Evolutionary conservation across 2,797 vertebrate species (phyloP).

Genomic region (Pseudochromis fuscus): DNA sequence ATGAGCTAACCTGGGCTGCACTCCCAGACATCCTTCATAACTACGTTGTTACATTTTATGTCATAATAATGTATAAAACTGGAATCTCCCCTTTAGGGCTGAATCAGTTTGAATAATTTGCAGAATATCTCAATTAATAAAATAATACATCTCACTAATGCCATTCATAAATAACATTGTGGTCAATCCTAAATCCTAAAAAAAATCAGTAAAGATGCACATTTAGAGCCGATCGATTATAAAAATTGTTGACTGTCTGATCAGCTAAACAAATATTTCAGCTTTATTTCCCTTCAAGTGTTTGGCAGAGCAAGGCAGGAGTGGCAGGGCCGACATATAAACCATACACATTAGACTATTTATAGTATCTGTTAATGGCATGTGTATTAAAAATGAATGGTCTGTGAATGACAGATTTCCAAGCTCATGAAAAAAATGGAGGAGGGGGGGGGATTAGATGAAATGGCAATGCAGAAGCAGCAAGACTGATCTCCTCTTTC

Average conservation of each 20-base stretch:
- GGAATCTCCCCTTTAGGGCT: too few species aligned
- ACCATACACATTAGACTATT: conserved; percentile 35
- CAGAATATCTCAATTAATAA: too few species aligned
- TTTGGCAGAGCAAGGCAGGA: conserved; percentile 11
- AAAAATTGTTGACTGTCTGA: neutral
- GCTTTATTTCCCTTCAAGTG: neutral
- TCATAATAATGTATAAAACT: too few species aligned
- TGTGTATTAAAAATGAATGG: conserved; percentile 60
- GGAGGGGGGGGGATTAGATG: conserved; percentile 57
- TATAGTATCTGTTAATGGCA: conserved; percentile 55
- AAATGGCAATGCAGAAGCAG: conserved; percentile 52
- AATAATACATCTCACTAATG: too few species aligned
- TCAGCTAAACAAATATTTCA: neutral
- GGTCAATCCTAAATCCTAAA: too few species aligned
- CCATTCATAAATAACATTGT: too few species aligned
- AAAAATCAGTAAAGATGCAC: neutral
- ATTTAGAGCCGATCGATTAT: neutral
- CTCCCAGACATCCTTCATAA: too few species aligned
- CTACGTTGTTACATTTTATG: too few species aligned
- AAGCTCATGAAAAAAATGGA: conserved; percentile 48
- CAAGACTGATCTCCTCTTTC: conserved; percentile 73
- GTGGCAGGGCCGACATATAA: conserved; percentile 14
- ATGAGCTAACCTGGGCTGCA: too few species aligned
- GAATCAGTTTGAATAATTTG: too few species aligned
- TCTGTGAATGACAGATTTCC: conserved; percentile 57